Evolutionary conservation across 2,888 invertebrate species (phyloP).

Genomic region (Atherix ibis): DNA sequence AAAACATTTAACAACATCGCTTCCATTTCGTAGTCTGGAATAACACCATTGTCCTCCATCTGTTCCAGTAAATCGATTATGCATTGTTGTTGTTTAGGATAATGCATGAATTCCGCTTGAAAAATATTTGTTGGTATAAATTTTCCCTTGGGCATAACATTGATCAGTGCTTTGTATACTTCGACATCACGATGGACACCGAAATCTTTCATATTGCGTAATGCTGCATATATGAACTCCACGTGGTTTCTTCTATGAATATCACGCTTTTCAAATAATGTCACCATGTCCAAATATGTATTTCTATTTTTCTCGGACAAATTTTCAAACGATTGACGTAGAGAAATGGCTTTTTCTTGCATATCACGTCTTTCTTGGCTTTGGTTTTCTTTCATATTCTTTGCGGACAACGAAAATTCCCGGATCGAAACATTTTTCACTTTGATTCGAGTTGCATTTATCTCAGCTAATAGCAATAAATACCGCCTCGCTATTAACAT

Average conservation of each 20-base stretch:
- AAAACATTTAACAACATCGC: constrained; percentile 68
- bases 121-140: constrained; percentile 68
- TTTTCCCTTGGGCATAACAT: constrained; percentile 77
- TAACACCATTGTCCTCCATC: constrained; percentile 90
- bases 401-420: too few relatives aligned
- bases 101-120: constrained; percentile 84
- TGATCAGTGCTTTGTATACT: constrained; percentile 69
- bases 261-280: constrained; percentile 53
- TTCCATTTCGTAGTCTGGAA: constrained; percentile 83
- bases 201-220: constrained; percentile 77
- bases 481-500: too few relatives aligned
- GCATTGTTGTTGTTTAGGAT: constrained; percentile 90
- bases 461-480: too few relatives aligned
- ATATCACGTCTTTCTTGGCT: too few relatives aligned
- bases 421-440: too few relatives aligned
- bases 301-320: constrained; percentile 40
- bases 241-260: constrained; percentile 69
- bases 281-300: constrained; percentile 55
- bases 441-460: too few relatives aligned
- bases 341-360: not conserved
- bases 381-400: too few relatives aligned
- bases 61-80: constrained; percentile 77
- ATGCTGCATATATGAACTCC: constrained; percentile 83
- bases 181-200: constrained; percentile 76
- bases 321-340: constrained; percentile 7